Evolutionary conservation across 2,797 vertebrate species (phyloP).

Genomic region (Poecilia wingei): DNA sequence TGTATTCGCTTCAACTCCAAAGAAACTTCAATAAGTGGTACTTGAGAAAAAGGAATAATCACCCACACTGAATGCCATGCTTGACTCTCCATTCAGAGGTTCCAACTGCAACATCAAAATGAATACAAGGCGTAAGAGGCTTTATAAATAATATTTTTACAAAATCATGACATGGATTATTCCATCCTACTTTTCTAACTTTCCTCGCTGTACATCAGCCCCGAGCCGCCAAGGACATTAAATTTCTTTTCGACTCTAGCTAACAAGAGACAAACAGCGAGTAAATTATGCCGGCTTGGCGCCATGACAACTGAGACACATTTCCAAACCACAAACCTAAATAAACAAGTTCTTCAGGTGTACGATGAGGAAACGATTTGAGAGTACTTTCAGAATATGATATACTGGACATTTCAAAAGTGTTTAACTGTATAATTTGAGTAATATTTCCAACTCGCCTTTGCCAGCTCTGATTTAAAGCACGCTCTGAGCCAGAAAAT

Average conservation of each 20-base stretch:
- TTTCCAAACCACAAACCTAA: slow-evolving; percentile 57
- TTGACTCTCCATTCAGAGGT: background rate
- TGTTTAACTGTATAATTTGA: slow-evolving; percentile 57
- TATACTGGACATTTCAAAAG: slow-evolving; percentile 54
- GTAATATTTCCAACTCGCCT: slow-evolving; percentile 51
- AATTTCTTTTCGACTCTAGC: background rate
- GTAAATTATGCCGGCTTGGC: slow-evolving; percentile 39
- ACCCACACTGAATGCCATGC: background rate
- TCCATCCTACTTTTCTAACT: background rate
- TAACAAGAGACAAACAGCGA: slow-evolving; percentile 37
- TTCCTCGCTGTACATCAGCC: background rate
- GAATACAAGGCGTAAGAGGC: background rate
- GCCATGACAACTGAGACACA: slow-evolving; percentile 26
- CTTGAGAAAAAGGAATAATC: background rate
- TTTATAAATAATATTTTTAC: background rate
- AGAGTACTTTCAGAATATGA: slow-evolving; percentile 49
- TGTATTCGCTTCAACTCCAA: background rate
- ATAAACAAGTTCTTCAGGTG: slow-evolving; percentile 51
- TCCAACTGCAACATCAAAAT: background rate
- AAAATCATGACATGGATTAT: background rate
- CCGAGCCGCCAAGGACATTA: background rate
- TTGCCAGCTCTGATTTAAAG: slow-evolving; percentile 55
- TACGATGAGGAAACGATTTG: slow-evolving; percentile 49
- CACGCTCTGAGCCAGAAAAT: slow-evolving; percentile 29
- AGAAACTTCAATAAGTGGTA: background rate